Base-by-base conservation (phyloP, 1,140 invertebrate genomes). In the Spodoptera litura region DNA sequence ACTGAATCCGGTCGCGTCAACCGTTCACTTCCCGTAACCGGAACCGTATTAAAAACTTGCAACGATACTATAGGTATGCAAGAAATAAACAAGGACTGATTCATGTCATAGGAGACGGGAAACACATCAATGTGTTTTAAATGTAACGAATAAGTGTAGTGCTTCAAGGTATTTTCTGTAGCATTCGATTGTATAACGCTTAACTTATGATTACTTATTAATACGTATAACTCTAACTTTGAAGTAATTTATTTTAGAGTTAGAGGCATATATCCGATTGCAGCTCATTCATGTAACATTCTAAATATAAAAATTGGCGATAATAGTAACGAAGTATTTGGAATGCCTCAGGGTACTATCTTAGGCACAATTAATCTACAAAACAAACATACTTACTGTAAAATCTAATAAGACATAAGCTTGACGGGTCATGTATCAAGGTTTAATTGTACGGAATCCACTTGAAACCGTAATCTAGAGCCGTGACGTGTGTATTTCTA, bases 401-500 rank as follows among this genome's bases (percentile, higher is more conserved):
- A 38, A 25, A 20, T 11, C 38, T 11, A 38, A 25, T 66, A 38
- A 51, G 62, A 66, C 38, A 64, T 44, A 49, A 66, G 51, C 62
- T 49, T 38, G n/a, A 6, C n/a, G 15, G 13, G 8, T 12, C 66
- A 70, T 53, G 66, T 70, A 52, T 53, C 51, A 52, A 25, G 49
- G 20, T 53, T 35, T 55, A 51, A 71, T 52, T 76, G 73, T 64
- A 76, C 58, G 27, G 38, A 76, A 76, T 61, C 73, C 59, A 64
- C 66, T 72, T 62, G 31, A 25, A 72, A 44, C 58, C 55, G 68
- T 62, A 49, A 72, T 52, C 55, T 61, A 72, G 56, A 31, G 55
- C 44, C 25, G 56, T 78, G 77, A 72, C 66, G 58, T 78, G 68
- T 78, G 66, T 72, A 86, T 86, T 81, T 81, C 70, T 78, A 56